Conservation (phyloP, 2,888 invertebrate species). For the Ennomos erosarius region DNA sequence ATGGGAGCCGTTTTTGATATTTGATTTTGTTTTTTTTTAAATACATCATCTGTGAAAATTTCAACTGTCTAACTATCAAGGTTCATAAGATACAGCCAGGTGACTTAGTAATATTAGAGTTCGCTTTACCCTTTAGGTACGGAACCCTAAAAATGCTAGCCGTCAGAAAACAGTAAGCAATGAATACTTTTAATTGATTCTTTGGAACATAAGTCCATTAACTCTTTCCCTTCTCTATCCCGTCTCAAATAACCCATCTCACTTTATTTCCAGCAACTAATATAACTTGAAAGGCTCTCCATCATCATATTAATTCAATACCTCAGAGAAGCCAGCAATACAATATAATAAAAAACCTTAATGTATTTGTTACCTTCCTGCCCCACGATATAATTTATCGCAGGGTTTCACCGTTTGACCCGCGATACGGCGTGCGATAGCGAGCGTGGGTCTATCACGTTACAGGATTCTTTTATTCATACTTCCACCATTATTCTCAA, state of each 20-base stretch:
- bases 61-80: too few relatives aligned
- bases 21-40: too few relatives aligned
- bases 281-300: conserved; percentile 11
- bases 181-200: too few relatives aligned
- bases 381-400: conserved; percentile 20
- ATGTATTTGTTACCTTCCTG: conserved; percentile 20
- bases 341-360: conserved; percentile 19
- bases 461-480: conserved; percentile 12
- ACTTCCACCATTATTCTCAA: not conserved
- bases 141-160: too few relatives aligned
- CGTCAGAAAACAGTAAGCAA: too few relatives aligned
- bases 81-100: too few relatives aligned
- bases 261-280: conserved; percentile 4
- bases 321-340: conserved; percentile 6
- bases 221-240: too few relatives aligned
- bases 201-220: too few relatives aligned
- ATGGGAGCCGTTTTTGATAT: too few relatives aligned
- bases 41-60: too few relatives aligned
- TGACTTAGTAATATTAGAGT: too few relatives aligned
- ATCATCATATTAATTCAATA: conserved; percentile 20
- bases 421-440: conserved; percentile 11
- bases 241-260: not conserved
- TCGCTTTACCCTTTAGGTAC: too few relatives aligned
- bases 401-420: conserved; percentile 16
- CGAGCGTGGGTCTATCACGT: conserved; percentile 11